These are phyloP conservation scores for Enteromius unitaeniatus DNA, from an alignment of 2,797 vertebrate species.

Conservation along the genomic window DNA sequence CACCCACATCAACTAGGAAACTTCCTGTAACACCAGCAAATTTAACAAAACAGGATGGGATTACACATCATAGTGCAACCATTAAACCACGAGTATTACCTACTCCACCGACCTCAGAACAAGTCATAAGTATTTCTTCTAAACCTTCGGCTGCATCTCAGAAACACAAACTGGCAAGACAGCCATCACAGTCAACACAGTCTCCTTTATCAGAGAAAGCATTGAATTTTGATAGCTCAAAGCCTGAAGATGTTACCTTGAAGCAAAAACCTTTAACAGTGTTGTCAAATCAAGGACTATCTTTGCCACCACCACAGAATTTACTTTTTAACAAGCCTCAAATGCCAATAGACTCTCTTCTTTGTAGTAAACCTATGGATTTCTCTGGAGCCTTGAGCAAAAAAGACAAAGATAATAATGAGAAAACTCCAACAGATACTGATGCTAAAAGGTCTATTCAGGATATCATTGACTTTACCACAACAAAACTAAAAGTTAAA, in stretches of 20 bases:
- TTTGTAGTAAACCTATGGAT: constrained; percentile 73
- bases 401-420: constrained; percentile 57
- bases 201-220: constrained; percentile 32
- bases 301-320: constrained; percentile 59
- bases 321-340: constrained; percentile 67
- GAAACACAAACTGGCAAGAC: constrained; percentile 68
- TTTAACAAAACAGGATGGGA: constrained; percentile 1
- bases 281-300: constrained; percentile 24
- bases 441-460: constrained; percentile 45
- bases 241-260: constrained; percentile 7
- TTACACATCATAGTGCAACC: constrained; percentile 9
- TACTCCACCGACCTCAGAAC: constrained; percentile 46
- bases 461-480: constrained; percentile 76
- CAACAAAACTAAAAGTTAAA: constrained; percentile 68
- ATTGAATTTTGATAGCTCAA: neutral
- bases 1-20: constrained; percentile 59
- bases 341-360: constrained; percentile 56
- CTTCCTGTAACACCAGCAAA: constrained; percentile 60
- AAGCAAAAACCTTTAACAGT: constrained; percentile 13
- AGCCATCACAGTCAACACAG: constrained; percentile 69
- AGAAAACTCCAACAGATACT: constrained; percentile 35
- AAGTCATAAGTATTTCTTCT: constrained; percentile 11
- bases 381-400: constrained; percentile 65
- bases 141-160: constrained; percentile 53
- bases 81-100: constrained; percentile 23